Percentiles rank a stretch among this genome's conserved stretches.
These are phyloP conservation scores for Sarcophilus harrisii DNA, from an alignment of 2,797 vertebrate genomes.

Conservation along the genomic window DNA sequence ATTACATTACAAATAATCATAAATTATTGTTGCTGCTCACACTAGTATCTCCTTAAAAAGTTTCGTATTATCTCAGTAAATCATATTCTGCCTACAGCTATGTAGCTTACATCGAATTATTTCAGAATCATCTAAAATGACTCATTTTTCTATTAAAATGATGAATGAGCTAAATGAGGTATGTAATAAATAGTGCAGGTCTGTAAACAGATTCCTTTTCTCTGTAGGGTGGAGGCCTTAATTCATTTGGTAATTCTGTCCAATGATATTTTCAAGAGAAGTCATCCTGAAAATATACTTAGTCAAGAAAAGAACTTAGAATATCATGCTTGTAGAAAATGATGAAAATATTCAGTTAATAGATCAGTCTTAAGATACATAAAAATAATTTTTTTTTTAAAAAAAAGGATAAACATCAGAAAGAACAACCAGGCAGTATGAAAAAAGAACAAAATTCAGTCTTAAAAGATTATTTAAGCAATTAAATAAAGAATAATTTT, in stretches of 20 bases:
- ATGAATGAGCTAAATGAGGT: constrained; percentile 97
- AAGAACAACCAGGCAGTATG: constrained; percentile 11
- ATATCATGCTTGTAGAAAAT: constrained; percentile 70
- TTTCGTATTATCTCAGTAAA: constrained; percentile 74
- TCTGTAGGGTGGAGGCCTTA: constrained; percentile 87
- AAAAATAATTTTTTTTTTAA: constrained; percentile 45
- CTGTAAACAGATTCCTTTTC: constrained; percentile 91
- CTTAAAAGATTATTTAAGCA: constrained; percentile 24
- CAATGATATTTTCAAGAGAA: constrained; percentile 82
- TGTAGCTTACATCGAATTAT: constrained; percentile 84
- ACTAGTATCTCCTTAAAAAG: constrained; percentile 58
- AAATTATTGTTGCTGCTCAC: constrained; percentile 73
- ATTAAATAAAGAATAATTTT: background rate
- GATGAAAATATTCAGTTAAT: constrained; percentile 50
- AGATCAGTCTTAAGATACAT: constrained; percentile 55
- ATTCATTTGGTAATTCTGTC: constrained; percentile 85
- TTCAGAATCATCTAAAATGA: constrained; percentile 89
- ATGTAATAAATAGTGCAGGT: constrained; percentile 95
- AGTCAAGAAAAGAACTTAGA: constrained; percentile 81
- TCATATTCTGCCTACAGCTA: constrained; percentile 80
- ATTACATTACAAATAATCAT: constrained; percentile 68
- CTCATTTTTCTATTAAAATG: constrained; percentile 94
- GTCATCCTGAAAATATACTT: constrained; percentile 84
- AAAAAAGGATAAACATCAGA: constrained; percentile 41
- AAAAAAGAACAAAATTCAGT: constrained; percentile 2